A percentile compares a stretch with the other conserved stretches of the same genome.
These are phyloP conservation scores for Tyria jacobaeae DNA, from an alignment of 2,888 invertebrate genomes.

Conservation along the genomic window DNA sequence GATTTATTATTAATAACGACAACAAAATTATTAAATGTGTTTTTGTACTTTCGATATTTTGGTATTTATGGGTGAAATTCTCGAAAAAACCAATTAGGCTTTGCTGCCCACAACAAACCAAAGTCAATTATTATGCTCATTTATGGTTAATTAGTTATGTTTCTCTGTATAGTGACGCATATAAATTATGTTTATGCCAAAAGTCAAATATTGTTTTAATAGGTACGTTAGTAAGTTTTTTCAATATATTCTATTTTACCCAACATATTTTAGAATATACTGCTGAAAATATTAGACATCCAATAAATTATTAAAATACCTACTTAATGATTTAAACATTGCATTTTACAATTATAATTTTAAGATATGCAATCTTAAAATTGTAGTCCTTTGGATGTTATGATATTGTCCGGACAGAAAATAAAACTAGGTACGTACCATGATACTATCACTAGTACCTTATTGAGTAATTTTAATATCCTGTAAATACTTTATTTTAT, in stretches of 20 bases:
- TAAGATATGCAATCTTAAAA: too few relatives aligned
- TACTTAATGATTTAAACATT: too few relatives aligned
- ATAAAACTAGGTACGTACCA: too few relatives aligned
- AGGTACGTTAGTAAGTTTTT: background rate
- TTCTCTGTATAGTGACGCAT: constrained; percentile 7
- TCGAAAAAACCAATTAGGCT: background rate
- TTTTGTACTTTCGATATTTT: background rate
- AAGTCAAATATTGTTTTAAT: constrained; percentile 4
- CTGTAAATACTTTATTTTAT: too few relatives aligned
- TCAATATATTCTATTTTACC: background rate
- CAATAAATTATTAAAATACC: too few relatives aligned
- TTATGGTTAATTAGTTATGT: constrained; percentile 11
- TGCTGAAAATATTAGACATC: background rate
- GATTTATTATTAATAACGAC: too few relatives aligned
- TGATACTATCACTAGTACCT: too few relatives aligned
- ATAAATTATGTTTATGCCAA: constrained; percentile 1
- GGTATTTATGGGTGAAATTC: background rate
- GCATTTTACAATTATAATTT: too few relatives aligned
- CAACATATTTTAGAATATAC: background rate
- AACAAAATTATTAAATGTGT: too few relatives aligned
- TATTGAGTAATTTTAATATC: too few relatives aligned
- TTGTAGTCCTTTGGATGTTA: too few relatives aligned
- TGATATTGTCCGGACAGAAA: too few relatives aligned
- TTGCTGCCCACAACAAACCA: constrained; percentile 18
- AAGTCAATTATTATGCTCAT: constrained; percentile 21